Conservation (phyloP, 1,140 invertebrate genomes). For the Coelopa frigida region DNA sequence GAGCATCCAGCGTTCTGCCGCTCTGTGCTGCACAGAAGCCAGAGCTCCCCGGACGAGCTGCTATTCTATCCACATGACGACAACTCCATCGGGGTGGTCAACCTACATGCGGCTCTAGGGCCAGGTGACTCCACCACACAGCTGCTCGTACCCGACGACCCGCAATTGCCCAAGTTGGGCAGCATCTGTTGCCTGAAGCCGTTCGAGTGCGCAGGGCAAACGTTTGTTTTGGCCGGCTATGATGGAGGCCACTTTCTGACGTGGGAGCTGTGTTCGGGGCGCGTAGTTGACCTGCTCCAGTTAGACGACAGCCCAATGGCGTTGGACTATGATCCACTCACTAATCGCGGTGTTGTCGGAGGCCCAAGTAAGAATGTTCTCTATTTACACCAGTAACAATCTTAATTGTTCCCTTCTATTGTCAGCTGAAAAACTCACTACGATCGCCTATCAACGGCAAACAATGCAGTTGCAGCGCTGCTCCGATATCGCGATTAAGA, state of each 20-base stretch:
- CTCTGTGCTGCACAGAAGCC: constrained; percentile 49
- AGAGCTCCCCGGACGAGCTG: constrained; percentile 50
- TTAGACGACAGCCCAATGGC: constrained; percentile 60
- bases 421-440: constrained; percentile 41
- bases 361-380: constrained; percentile 45
- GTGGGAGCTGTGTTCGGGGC: constrained; percentile 58
- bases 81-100: constrained; percentile 54
- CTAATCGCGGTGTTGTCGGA: constrained; percentile 57
- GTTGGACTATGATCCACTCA: constrained; percentile 58
- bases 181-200: constrained; percentile 58
- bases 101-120: constrained; percentile 49
- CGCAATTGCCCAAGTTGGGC: constrained; percentile 48
- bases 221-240: constrained; percentile 55
- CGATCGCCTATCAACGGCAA: constrained; percentile 43
- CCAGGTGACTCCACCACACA: constrained; percentile 48
- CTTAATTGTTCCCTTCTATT: constrained; percentile 24
- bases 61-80: constrained; percentile 58
- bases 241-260: constrained; percentile 59
- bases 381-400: too few species aligned
- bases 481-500: constrained; percentile 56
- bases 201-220: constrained; percentile 48
- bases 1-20: constrained; percentile 61
- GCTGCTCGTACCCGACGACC: constrained; percentile 41
- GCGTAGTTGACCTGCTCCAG: constrained; percentile 51
- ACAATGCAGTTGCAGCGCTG: constrained; percentile 53